Percentiles rank a stretch among this genome's conserved stretches.
Conservation (phyloP, 2,888 invertebrate species). For the Pollenia angustigena region DNA sequence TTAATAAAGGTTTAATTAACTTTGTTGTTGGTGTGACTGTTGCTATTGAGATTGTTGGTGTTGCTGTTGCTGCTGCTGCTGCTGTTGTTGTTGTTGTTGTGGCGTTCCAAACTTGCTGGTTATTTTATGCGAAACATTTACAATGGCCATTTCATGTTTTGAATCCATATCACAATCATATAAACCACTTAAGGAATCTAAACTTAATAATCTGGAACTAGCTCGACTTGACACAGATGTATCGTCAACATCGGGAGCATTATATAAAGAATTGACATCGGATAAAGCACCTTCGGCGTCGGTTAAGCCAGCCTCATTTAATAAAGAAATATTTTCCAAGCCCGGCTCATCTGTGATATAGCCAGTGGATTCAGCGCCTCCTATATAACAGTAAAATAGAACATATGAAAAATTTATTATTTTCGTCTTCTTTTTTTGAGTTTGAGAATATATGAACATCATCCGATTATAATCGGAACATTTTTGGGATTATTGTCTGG, state of each 20-base stretch:
- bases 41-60: constrained; percentile 68
- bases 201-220: constrained; percentile 91
- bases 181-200: constrained; percentile 92
- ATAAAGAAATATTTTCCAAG: constrained; percentile 92
- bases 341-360: constrained; percentile 95
- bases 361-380: constrained; percentile 89
- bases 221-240: constrained; percentile 93
- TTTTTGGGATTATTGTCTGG: too few relatives aligned
- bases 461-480: too few relatives aligned
- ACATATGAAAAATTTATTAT: background rate
- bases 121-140: constrained; percentile 84
- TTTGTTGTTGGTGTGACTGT: constrained; percentile 60
- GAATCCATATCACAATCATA: constrained; percentile 88
- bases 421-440: background rate
- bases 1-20: constrained; percentile 59
- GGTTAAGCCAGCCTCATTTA: constrained; percentile 93
- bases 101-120: constrained; percentile 84
- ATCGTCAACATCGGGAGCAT: constrained; percentile 88
- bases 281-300: constrained; percentile 95
- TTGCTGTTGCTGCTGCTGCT: constrained; percentile 62
- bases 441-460: too few relatives aligned
- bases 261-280: constrained; percentile 93
- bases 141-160: constrained; percentile 84
- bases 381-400: constrained; percentile 75
- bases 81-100: constrained; percentile 72